phyloP scores from a whole-genome alignment of 1,140 invertebrate species.

The Bombus soroeensis region DNA sequence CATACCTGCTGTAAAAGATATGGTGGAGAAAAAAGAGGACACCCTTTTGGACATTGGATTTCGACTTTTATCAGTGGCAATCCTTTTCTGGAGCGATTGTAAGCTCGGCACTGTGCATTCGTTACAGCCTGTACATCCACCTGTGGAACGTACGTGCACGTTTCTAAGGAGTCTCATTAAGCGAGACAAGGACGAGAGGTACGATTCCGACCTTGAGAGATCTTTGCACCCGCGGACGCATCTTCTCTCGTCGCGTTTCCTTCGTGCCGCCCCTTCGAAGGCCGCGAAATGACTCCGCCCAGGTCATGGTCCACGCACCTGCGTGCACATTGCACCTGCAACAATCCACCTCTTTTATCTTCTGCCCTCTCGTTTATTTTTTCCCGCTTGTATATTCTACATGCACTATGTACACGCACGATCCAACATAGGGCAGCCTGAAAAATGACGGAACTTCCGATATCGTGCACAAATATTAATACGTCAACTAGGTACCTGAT shows the following conservation, averaged over 20 bases:
- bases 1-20: not conserved
- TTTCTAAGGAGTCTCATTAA: conserved; percentile 73
- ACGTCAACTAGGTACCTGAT: no score
- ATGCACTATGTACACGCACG: no score
- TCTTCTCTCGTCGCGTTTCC: conserved; percentile 64
- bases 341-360: not conserved
- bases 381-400: no score
- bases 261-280: conserved; percentile 72
- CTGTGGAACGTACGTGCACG: conserved; percentile 19
- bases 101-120: conserved; percentile 18
- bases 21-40: not conserved
- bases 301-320: conserved; percentile 75
- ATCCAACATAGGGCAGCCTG: no score
- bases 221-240: conserved; percentile 78
- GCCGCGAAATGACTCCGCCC: conserved; percentile 68
- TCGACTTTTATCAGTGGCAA: not conserved
- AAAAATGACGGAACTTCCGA: no score
- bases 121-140: conserved; percentile 20
- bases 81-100: conserved; percentile 1
- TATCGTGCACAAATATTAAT: no score
- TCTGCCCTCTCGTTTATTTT: not conserved
- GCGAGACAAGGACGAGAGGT: conserved; percentile 75
- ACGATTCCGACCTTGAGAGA: conserved; percentile 76
- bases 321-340: conserved; percentile 36
- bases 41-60: not conserved